phyloP scores from a whole-genome alignment of 2,888 invertebrate species.

The Ormyrus labotus region DNA sequence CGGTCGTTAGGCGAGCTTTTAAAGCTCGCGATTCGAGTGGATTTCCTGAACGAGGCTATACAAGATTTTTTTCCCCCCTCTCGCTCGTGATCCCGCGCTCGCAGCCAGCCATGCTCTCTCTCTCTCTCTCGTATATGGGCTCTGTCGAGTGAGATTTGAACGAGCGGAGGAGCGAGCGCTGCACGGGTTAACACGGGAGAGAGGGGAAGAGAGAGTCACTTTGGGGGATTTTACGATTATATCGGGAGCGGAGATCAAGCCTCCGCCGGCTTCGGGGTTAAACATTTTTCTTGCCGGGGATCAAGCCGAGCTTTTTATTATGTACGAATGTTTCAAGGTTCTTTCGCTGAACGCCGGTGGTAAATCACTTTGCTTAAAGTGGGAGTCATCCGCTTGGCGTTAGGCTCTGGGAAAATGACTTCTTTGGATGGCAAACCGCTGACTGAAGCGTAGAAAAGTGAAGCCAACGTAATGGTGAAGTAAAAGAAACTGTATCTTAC shows the following conservation, averaged over 20 bases:
- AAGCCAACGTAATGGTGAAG: too few species aligned
- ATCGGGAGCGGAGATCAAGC: background rate
- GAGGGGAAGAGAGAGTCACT: constrained; percentile 11
- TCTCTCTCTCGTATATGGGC: background rate
- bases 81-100: background rate
- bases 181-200: constrained; percentile 3
- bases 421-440: too few species aligned
- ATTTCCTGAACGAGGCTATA: constrained; percentile 35
- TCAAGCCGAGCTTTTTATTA: background rate
- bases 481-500: too few species aligned
- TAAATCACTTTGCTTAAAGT: too few species aligned
- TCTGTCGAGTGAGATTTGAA: constrained; percentile 41
- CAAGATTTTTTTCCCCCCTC: constrained; percentile 19
- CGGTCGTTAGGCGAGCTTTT: constrained; percentile 15
- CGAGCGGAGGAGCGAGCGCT: constrained; percentile 33
- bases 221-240: constrained; percentile 45
- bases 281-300: constrained; percentile 12
- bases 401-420: too few species aligned
- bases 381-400: too few species aligned
- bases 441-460: too few species aligned
- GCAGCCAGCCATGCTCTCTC: background rate
- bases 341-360: background rate
- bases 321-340: background rate
- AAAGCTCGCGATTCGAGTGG: constrained; percentile 42
- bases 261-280: background rate